Percentiles rank a stretch among this genome's conserved stretches.
Conservation (phyloP, 2,113 vertebrate species). For the Corythaixoides concolor region DNA sequence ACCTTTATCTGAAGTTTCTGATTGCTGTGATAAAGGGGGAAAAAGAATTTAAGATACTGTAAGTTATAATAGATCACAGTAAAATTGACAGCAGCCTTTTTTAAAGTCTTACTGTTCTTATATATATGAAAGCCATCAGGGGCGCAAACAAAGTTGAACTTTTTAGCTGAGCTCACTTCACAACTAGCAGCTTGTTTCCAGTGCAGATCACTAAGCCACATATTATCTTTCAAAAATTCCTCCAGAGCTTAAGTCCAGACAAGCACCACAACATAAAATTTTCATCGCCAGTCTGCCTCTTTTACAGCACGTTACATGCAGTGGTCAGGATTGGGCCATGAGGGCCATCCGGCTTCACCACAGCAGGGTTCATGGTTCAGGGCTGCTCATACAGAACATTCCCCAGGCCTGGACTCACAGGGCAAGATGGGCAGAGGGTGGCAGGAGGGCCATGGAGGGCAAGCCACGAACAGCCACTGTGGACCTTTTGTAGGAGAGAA, state of each 20-base stretch:
- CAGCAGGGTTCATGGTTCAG: neutral
- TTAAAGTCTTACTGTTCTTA: neutral
- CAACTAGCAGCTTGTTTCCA: neutral
- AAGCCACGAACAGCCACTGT: neutral
- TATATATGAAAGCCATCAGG: neutral
- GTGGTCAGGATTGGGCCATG: neutral
- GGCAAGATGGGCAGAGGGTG: neutral
- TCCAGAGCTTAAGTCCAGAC: neutral
- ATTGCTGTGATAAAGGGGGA: neutral
- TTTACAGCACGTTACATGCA: neutral
- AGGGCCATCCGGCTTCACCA: neutral
- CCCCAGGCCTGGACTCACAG: neutral
- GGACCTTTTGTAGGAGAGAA: neutral
- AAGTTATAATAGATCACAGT: conserved; percentile 33
- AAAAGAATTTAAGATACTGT: conserved; percentile 38
- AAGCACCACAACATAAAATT: neutral
- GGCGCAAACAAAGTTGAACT: neutral
- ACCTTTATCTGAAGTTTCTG: neutral
- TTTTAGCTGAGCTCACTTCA: neutral
- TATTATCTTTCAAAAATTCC: neutral
- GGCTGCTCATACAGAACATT: neutral
- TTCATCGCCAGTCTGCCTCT: neutral
- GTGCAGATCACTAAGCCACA: neutral
- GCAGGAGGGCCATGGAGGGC: neutral
- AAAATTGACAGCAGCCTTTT: neutral